A percentile compares a stretch with the other conserved stretches of the same genome.
phyloP scores from a whole-genome alignment of 1,140 invertebrate species.

The Formica selysi region DNA sequence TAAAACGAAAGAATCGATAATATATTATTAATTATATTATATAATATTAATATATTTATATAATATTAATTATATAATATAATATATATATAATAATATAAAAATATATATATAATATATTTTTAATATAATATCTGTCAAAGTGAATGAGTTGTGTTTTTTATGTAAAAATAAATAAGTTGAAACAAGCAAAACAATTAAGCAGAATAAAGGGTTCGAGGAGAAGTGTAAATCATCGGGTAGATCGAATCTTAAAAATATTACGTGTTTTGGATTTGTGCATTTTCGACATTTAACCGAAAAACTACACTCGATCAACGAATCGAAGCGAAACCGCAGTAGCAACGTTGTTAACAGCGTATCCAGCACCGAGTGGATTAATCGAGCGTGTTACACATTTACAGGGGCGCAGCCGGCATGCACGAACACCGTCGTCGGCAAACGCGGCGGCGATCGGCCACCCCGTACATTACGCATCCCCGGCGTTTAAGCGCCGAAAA shows the following conservation, averaged over 20 bases:
- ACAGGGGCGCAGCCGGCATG: conserved; percentile 49
- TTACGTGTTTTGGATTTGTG: not conserved
- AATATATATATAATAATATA: too few relatives aligned
- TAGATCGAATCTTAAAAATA: not conserved
- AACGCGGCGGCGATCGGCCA: conserved; percentile 39
- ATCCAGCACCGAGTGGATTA: conserved; percentile 56
- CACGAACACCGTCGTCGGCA: conserved; percentile 50
- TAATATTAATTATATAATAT: too few relatives aligned
- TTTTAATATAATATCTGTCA: too few relatives aligned
- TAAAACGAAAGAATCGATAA: conserved; percentile 3
- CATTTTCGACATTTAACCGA: not conserved
- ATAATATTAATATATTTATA: too few relatives aligned
- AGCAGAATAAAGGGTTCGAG: not conserved
- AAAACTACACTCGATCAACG: conserved; percentile 16
- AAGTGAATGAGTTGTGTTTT: not conserved
- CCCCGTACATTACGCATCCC: conserved; percentile 33
- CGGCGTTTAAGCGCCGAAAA: conserved; percentile 34
- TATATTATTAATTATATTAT: too few relatives aligned
- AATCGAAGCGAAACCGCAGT: conserved; percentile 48
- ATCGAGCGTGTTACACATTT: conserved; percentile 67
- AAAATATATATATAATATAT: too few relatives aligned
- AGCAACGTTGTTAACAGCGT: conserved; percentile 62
- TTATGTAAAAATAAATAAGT: not conserved
- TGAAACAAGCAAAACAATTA: not conserved
- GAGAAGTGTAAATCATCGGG: not conserved